Base-by-base conservation (phyloP, 2,888 invertebrate species). In the Eugnorisma glareosa region DNA sequence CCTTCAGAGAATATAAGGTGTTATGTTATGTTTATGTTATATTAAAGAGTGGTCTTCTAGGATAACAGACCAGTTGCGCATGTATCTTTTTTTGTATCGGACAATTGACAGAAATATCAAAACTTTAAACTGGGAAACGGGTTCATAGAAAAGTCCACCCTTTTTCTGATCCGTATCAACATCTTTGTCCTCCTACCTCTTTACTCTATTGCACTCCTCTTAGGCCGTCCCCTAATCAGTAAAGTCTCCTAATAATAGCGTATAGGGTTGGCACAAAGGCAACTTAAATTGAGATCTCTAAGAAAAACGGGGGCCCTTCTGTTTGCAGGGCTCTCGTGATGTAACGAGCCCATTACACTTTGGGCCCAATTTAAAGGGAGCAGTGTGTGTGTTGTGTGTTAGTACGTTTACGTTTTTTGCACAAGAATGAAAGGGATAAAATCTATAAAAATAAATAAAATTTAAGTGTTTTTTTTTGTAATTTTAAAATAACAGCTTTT, bases 281-380 rank as follows among this genome's bases (percentile, higher is more conserved):
- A 69, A 91, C 77, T 89, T 87, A 90, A 91, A 94, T 94, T 94
- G 93, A 93, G 92, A 91, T 87, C 92, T 90, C 90, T 89, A 89
- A 92, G 92, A 92, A 94, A 95, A 93, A 94, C 93, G 90, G 90
- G 86, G 86, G 80, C 79, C 86, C 89, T 89, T 87, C 83, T 93
- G 92, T 93, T 93, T 93, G 93, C 89, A 82, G 87, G 90, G 87
- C 91, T 90, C 94, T 93, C 88, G 80, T 86, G 68, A 82, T 87
- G 90, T 95, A 94, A 95, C 94, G 94, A 94, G 92, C 86, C 81
- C 73, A 70, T 75, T 92, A 88, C 90, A 93, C 88, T 90, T 35
- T 81, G 67, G 35, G 89, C 87, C 86, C 90, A 88, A 37, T 73
- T 86, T 70, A 66, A 28, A 57, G 43, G 45, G 13, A 37, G 18